Base-by-base conservation (phyloP, 2,888 invertebrate genomes). In the Metalampra italica region DNA sequence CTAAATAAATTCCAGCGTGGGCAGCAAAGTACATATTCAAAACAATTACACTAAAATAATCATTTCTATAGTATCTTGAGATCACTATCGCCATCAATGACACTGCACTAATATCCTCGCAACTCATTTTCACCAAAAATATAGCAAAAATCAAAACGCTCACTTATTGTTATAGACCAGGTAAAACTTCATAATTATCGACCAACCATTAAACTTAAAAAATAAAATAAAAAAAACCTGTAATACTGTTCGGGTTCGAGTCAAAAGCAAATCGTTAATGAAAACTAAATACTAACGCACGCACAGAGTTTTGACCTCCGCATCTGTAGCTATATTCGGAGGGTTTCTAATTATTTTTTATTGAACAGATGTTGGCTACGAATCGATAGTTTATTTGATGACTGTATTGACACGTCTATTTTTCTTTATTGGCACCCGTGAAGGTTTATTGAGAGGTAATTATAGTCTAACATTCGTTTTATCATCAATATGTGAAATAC, bases 141-240 rank as follows among this genome's bases (percentile, higher is more conserved):
- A 45, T 32, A 54, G 47, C 36, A 34, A 46, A 48, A 56, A 58
- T n/a, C n/a, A 60, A 56, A 57, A 52, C 50, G 68, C 82, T 85
- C 70, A 87, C 87, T 81, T 75, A 69, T 82, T 75, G 60, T 75
- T 79, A 69, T 86, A 87, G 55, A 79, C 62, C 60, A 86, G 68
- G 56, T 75, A 83, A 50, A 83, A 85, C 64, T 75, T 81, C 86
- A 85, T 85, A 62, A n/a, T 11, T 36, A 36, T 53, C 64, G 69
- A 67, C 64, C 61, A 62, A 62, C 60, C 60, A 47, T 52, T 51
- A 55, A 51, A 54, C 9, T 39, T 7, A 55, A 43, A 43, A 41
- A 46, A 22, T 30, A 29, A 45, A 49, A 45, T 53, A 54, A 54
- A 56, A 60, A 54, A 57, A 52, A 54, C 52, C 45, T 52, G 47